Conservation (phyloP, 2,888 invertebrate genomes). For the Rotaria sp. region DNA sequence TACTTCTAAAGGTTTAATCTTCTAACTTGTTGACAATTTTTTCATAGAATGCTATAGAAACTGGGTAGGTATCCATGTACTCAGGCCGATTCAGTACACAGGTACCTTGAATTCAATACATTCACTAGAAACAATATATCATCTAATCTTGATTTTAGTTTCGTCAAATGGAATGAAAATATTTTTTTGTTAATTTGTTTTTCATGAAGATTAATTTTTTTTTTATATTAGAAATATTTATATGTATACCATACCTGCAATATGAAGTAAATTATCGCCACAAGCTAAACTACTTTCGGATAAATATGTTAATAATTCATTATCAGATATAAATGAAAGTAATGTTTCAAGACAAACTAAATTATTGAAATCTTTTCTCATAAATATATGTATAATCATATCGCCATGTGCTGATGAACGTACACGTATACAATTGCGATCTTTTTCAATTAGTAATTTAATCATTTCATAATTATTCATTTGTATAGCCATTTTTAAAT, state of each 20-base stretch:
- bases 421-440: slow-evolving; percentile 5
- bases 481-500: slow-evolving; percentile 7
- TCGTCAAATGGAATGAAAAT: too few species aligned
- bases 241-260: background rate
- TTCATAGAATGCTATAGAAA: too few species aligned
- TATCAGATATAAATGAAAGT: slow-evolving; percentile 16
- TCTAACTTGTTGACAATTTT: too few species aligned
- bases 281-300: background rate
- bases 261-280: slow-evolving; percentile 11
- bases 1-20: too few species aligned
- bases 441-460: slow-evolving; percentile 22
- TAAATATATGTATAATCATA: slow-evolving; percentile 24
- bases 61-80: too few species aligned
- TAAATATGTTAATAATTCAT: slow-evolving; percentile 29
- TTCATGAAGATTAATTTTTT: background rate
- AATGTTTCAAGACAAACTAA: slow-evolving; percentile 21
- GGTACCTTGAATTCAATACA: too few species aligned
- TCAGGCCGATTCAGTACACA: too few species aligned
- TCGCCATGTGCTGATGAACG: background rate
- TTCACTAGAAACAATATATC: too few species aligned
- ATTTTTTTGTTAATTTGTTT: too few species aligned
- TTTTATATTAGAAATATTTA: background rate
- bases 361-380: slow-evolving; percentile 20
- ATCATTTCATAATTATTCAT: slow-evolving; percentile 24
- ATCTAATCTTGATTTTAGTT: too few species aligned